phyloP scores from a whole-genome alignment of 2,888 invertebrate genomes.

The Lepidocyrtinus sp. region DNA sequence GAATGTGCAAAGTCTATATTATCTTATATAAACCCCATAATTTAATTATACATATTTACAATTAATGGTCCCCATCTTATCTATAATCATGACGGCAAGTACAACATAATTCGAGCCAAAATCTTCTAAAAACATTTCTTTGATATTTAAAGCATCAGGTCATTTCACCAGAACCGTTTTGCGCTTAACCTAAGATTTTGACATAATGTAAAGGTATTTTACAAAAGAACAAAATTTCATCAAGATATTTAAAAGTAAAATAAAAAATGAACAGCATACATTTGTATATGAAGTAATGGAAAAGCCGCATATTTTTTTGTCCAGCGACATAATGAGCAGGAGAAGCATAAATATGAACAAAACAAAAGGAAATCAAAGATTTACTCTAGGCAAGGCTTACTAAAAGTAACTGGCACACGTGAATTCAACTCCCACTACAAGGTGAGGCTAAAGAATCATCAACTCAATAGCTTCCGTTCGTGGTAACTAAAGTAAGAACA shows the following conservation, averaged over 20 bases:
- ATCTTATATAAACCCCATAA: not conserved
- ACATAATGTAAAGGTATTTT: too few relatives aligned
- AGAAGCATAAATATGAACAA: not conserved
- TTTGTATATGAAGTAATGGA: not conserved
- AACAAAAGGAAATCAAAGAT: not conserved
- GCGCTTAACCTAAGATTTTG: too few relatives aligned
- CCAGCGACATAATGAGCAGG: not conserved
- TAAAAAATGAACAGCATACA: not conserved
- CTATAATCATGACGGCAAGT: not conserved
- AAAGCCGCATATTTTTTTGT: not conserved
- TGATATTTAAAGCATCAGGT: not conserved
- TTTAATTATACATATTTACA: too few relatives aligned
- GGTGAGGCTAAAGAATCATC: not conserved
- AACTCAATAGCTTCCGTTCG: conserved; percentile 10
- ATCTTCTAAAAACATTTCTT: not conserved
- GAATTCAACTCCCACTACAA: conserved; percentile 65
- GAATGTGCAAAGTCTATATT: too few relatives aligned
- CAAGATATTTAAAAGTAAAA: not conserved
- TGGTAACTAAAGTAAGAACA: conserved; percentile 8
- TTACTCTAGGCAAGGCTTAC: not conserved
- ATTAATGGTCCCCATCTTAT: too few relatives aligned
- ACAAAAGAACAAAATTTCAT: not conserved
- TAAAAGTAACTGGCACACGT: conserved; percentile 67
- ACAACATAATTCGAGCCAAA: too few relatives aligned
- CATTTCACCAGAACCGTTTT: not conserved